These are phyloP conservation scores for Artemisiospiza belli DNA, from an alignment of 2,113 vertebrate genomes.

Conservation along the genomic window DNA sequence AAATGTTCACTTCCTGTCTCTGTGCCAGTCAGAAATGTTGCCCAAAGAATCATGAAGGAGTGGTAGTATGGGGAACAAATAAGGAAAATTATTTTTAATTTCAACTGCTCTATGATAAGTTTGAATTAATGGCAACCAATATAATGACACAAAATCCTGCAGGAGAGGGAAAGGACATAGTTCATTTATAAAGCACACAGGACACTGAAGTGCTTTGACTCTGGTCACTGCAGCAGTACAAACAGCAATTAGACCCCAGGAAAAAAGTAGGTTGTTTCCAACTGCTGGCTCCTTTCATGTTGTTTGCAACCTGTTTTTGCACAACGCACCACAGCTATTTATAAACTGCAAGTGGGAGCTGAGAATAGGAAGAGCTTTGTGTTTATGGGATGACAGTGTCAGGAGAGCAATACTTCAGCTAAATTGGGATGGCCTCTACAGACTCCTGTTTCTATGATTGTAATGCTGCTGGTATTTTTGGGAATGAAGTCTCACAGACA, in stretches of 20 bases:
- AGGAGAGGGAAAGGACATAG: background rate
- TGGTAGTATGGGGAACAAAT: background rate
- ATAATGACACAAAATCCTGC: background rate
- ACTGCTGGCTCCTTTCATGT: background rate
- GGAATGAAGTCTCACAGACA: background rate
- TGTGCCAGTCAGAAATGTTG: background rate
- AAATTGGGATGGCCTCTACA: slow-evolving; percentile 29
- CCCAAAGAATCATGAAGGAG: background rate
- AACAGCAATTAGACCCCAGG: background rate
- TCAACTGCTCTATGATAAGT: background rate
- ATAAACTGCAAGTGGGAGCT: slow-evolving; percentile 22
- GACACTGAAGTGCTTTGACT: background rate
- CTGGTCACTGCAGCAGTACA: background rate
- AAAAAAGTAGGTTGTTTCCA: background rate
- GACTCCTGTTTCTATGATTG: background rate
- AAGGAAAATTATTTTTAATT: background rate
- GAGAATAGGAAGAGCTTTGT: slow-evolving; percentile 30
- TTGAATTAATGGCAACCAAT: background rate
- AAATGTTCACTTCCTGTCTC: background rate
- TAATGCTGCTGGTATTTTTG: slow-evolving; percentile 14
- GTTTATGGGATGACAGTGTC: slow-evolving; percentile 7
- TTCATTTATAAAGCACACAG: background rate
- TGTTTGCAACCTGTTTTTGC: slow-evolving; percentile 39
- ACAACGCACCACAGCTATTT: background rate
- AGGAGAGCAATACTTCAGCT: slow-evolving; percentile 37